These are phyloP conservation scores for Nestor notabilis DNA, from an alignment of 2,113 vertebrate species.

Conservation along the genomic window DNA sequence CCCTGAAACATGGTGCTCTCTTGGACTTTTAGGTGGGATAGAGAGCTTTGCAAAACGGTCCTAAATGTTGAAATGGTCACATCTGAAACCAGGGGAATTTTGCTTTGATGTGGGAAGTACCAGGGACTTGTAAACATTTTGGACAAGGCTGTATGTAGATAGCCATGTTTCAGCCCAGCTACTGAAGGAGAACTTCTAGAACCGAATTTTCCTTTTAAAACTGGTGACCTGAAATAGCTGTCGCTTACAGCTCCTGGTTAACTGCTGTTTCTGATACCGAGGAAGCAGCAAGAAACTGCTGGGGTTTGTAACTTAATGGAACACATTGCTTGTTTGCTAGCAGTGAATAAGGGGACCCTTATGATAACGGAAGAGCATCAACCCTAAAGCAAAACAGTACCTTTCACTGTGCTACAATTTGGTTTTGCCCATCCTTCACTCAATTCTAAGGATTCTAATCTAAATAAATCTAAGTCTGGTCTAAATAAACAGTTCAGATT, in stretches of 20 bases:
- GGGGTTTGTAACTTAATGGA: not conserved
- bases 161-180: not conserved
- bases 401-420: not conserved
- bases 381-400: not conserved
- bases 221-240: not conserved
- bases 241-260: not conserved
- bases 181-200: not conserved
- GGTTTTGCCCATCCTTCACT: not conserved
- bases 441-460: not conserved
- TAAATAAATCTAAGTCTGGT: not conserved
- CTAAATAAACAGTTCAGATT: not conserved
- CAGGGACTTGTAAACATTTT: not conserved
- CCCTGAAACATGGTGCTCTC: not conserved
- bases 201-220: not conserved
- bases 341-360: not conserved
- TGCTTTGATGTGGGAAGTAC: not conserved
- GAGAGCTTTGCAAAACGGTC: not conserved
- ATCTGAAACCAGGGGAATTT: not conserved
- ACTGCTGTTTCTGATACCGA: not conserved
- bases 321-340: not conserved
- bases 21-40: not conserved
- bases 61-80: not conserved
- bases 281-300: not conserved
- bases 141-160: not conserved
- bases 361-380: not conserved